Base-by-base conservation (phyloP, 2,888 invertebrate species). In the Sphaerophoria taeniata region DNA sequence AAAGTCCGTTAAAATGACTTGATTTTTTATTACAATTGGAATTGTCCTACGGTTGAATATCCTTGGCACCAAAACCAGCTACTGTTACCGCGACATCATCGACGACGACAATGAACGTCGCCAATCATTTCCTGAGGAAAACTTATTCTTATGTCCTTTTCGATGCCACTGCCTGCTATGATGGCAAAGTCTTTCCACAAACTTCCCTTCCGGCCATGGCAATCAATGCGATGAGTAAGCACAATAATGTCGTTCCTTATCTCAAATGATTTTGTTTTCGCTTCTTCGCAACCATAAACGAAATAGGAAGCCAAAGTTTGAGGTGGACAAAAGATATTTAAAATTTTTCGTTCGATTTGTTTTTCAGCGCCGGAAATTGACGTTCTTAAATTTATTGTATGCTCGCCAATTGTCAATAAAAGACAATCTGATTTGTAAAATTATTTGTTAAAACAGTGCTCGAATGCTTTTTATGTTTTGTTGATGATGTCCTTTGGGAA, bases 211-310 rank as follows among this genome's bases (percentile, higher is more conserved):
- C 4, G 39, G 34, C 63, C 47, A 75, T 76, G 72, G 56, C 75
- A 85, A 81, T 81, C 81, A 69, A 81, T 81, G 39, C 76, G 72
- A 81, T 85, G 85, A 85, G 70, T 81, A 69, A 65, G 85, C 85
- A 81, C 61, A 85, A 73, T 72, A 53, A 39, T 67, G 81, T 85
- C 70, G 43, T 43, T 43, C 43, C 85, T 85, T 85, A 81, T 85
- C 85, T 65, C 33, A 70, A 82, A 73, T 73, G 31, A 45, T 67
- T 72, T 76, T 67, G 67, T 49, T 61, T 33, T 60, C 16, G 43
- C 61, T 12, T 53, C 31, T 9, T 9, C 12, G 9, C 9, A 39
- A 16, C 9, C 12, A 49, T 16, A 47, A 36, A 34, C 34, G 49
- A 14, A 33, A 3, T 16, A 11, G 16, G 1, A 55, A 53, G 33